Percentiles rank a stretch among this genome's conserved stretches.
phyloP scores from a whole-genome alignment of 2,888 invertebrate genomes.

The Seira ritae region DNA sequence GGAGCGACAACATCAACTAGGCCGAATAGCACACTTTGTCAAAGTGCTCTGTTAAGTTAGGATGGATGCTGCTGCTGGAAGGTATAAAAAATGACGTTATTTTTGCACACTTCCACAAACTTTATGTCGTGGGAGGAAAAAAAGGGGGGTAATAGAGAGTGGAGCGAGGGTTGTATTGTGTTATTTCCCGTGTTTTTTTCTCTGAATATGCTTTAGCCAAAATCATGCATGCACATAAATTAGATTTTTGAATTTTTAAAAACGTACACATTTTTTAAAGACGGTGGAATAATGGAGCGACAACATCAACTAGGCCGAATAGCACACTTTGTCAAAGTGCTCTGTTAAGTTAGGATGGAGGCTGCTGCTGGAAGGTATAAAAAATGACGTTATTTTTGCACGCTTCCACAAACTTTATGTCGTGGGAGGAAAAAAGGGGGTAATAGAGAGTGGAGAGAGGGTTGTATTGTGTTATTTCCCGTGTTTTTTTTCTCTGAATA shows the following conservation, averaged over 20 bases:
- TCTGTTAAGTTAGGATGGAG: too few species aligned
- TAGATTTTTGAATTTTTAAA: too few species aligned
- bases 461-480: background rate
- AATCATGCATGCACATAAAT: background rate
- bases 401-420: slow-evolving; percentile 13
- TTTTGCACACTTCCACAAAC: background rate
- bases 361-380: background rate
- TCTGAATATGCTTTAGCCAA: background rate
- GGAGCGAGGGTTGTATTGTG: background rate
- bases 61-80: background rate
- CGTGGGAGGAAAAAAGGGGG: background rate
- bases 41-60: background rate
- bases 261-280: too few species aligned
- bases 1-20: slow-evolving; percentile 19
- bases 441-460: background rate
- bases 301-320: too few species aligned
- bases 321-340: too few species aligned
- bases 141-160: background rate
- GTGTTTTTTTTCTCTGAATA: background rate
- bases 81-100: background rate
- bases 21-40: background rate
- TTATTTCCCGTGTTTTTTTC: background rate
- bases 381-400: background rate
- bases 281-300: slow-evolving; percentile 51
- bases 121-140: background rate